Evolutionary conservation across 2,888 invertebrate species (phyloP), one percentile per base, ranked within the genome.

Genomic region (Ophion ventricosus): DNA sequence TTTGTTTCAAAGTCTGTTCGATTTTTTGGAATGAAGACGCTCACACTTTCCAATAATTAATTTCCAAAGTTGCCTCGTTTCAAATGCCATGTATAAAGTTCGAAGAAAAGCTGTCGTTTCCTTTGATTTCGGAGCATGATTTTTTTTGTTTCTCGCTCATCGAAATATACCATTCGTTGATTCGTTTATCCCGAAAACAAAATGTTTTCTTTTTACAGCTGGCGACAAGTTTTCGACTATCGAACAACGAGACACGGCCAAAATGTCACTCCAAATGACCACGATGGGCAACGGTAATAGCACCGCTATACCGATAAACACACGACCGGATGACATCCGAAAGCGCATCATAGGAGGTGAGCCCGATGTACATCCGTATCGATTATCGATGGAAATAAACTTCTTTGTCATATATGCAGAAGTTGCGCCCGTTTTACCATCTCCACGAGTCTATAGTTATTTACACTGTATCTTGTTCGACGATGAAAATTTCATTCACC

Each of bases 311-410:
- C 91, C 88, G 43, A 88, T 92, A 76, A 92, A 92, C 83, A 87
- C 90, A 40, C 88, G 91, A n/a, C 92, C 92, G 3, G 92, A 92
- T 73, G 92, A 92, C 72, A 92, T 92, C 73, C 89, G 91, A 66
- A 91, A 89, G 67, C 90, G 91, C 10, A 87, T 91, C 56, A 87
- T 87, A 26, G 87, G 87, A 73, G 86, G 87, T 88, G 82, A 76
- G 78, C 59, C 3, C 43, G 11, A 43, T 43, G 43, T 2, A 43
- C 11, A 43, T 43, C 3, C 43, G 43, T 43, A 43, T 70, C 57
- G 57, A 72, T 59, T 72, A 40, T 72, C 57, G 3, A 57, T 59
- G 35, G 29, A 29, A 72, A 57, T 57, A 40, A 72, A 59, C 20
- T 59, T 20, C 10, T 11, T 23, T 11, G 10, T 23, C 25, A 7